Base-by-base conservation (phyloP, 2,797 vertebrate genomes). In the Characodon lateralis region DNA sequence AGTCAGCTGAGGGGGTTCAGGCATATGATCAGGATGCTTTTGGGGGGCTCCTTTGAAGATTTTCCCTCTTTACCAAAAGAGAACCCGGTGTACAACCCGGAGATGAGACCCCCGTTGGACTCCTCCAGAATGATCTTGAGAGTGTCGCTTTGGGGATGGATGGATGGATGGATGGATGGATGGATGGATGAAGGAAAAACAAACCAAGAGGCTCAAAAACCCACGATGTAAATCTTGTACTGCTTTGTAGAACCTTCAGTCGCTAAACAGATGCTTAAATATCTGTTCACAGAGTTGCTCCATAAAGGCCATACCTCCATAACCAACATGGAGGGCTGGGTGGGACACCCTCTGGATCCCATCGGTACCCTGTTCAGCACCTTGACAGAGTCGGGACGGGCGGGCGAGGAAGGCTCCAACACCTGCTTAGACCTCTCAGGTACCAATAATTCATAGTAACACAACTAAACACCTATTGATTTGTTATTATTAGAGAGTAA, bases 291-390 rank as follows among this genome's bases (percentile, higher is more conserved):
- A 99, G 97, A 99, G 87, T 92, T 98, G 83, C 96, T 98, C 74
- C 97, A 97, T 87, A 98, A 97, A 96, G 98, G 96, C 78, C 94
- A 97, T 81, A 99, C 97, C 26, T 98, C 97, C 65, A 95, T 98
- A 91, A 98, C 96, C 0, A 99, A 98, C 93, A 94, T 98, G 85
- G 98, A 99, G 94, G 98, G 98, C 87, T 99, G 98, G 98, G 98
- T 99, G 84, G 98, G 98, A 74, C 98, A 99, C 88, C 98, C 98
- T 1, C 85, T 99, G 87, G 98, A 99, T 79, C 98, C 98, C 16
- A 96, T 99, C 75, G 97, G 98, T 22, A 99, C 97, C 5, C 96
- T 99, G 75, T 99, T 99, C 84, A 97, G 97, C 94, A 99, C 97
- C 77, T 95, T 99, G 65, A 98, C 97, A 86, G 98, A 99, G 94